Base-by-base conservation (phyloP, 2,888 invertebrate genomes). In the Drosophila mayaguana region DNA sequence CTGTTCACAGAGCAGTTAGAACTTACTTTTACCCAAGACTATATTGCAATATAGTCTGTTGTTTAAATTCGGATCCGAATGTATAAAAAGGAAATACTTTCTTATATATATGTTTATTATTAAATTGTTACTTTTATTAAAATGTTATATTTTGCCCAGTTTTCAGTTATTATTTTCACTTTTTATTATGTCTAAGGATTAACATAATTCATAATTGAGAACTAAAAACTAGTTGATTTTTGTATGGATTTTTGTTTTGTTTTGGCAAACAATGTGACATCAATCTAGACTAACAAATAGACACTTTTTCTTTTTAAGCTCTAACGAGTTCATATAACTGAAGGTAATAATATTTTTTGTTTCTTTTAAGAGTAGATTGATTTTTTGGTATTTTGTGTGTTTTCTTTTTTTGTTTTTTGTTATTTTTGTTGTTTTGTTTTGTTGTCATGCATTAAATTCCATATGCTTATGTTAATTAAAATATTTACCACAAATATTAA, bases 121-220 rank as follows among this genome's bases (percentile, higher is more conserved):
- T 56, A 6, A 16, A 11, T 72, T 69, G 61, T 73, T 74, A 82
- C 63, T 66, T 83, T 84, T 88, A 85, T 88, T 86, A 83, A 88
- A 83, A 78, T 70, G 22, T 72, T 80, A 65, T 64, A 62, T 55
- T 53, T 69, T 64, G 59, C 67, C 63, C 60, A 63, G 61, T 45
- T 66, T 73, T 71, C 22, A 20, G 18, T 50, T 46, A 43, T 79
- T 63, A 45, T 46, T 65, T 72, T 53, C 34, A 50, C 9, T 40
- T 69, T 63, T 32, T 60, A 38, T 64, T 54, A 42, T 66, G 38
- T 14, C 22, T 61, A 16, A 54, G 64, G 62, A 48, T 43, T 60
- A 59, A 78, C 46, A 56, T 14, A 63, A 60, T 75, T 54, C 14
- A 25, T 25, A 18, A 38, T 11, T 50, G 12, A 25, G 7, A 70